Evolutionary conservation across 2,113 vertebrate genomes (phyloP).

Genomic region (Oceanodroma tethys): DNA sequence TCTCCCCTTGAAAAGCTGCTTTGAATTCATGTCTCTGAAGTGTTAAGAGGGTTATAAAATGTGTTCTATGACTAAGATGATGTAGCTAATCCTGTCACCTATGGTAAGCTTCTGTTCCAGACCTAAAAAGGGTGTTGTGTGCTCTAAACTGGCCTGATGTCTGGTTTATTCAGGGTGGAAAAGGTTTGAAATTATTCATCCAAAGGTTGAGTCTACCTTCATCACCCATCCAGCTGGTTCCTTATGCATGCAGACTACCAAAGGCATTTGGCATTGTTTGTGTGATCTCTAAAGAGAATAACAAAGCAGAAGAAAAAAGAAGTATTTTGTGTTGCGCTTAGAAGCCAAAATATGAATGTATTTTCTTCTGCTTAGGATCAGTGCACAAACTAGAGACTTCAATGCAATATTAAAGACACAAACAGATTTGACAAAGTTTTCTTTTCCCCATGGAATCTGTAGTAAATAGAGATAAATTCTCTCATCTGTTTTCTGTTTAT

Average conservation of each 20-base stretch:
- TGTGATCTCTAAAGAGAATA: background rate
- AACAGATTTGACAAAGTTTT: background rate
- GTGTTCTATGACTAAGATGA: background rate
- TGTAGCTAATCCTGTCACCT: background rate
- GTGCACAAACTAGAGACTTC: background rate
- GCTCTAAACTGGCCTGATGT: background rate
- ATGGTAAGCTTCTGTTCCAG: background rate
- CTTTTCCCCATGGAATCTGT: background rate
- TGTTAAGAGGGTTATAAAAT: background rate
- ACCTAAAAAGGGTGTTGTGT: background rate
- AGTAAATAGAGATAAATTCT: constrained; percentile 15
- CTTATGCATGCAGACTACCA: too few species aligned
- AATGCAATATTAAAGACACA: background rate
- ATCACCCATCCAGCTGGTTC: too few species aligned
- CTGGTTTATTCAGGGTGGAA: background rate
- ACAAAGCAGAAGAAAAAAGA: background rate
- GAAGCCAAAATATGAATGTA: background rate
- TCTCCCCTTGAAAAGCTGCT: too few species aligned
- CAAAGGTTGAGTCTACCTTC: background rate
- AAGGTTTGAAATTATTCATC: background rate
- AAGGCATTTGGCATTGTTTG: accelerated
- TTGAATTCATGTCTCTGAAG: background rate
- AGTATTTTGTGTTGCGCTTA: background rate
- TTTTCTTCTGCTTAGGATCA: background rate
- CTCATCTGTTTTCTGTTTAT: constrained; percentile 17